These are phyloP conservation scores for Leucozona laternaria DNA, from an alignment of 2,888 invertebrate genomes.

Conservation along the genomic window DNA sequence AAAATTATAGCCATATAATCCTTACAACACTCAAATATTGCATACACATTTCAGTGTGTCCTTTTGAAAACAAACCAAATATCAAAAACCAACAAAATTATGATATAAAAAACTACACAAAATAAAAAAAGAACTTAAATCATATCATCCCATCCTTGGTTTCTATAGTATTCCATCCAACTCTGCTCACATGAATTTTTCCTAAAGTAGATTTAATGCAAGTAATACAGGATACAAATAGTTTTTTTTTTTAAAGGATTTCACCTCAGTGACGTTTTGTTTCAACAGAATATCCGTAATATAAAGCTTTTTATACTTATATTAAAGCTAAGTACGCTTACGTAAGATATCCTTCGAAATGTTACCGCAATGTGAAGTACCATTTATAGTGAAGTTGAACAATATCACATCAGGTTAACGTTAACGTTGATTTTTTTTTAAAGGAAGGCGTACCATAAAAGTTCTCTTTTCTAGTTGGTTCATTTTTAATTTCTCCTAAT, in stretches of 20 bases:
- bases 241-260: neutral
- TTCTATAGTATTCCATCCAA: neutral
- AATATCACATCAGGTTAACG: constrained; percentile 32
- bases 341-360: constrained; percentile 54
- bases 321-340: neutral
- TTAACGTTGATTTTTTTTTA: constrained; percentile 19
- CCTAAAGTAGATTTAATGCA: neutral
- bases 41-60: constrained; percentile 2
- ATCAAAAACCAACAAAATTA: constrained; percentile 39
- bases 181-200: neutral
- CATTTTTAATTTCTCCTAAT: constrained; percentile 61
- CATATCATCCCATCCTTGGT: constrained; percentile 31
- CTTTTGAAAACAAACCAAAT: constrained; percentile 29
- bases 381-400: constrained; percentile 3
- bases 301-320: neutral
- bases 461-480: constrained; percentile 13
- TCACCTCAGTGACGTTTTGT: neutral
- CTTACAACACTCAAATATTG: neutral
- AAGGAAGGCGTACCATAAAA: constrained; percentile 36
- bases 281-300: neutral
- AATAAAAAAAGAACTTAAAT: neutral
- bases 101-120: constrained; percentile 31
- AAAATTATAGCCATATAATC: constrained; percentile 32
- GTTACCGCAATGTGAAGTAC: constrained; percentile 6
- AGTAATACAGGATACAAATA: neutral